Percentiles rank a stretch among this genome's conserved stretches.
Evolutionary conservation across 2,113 vertebrate species (phyloP).

Genomic region (Lethenteron camtschaticum): DNA sequence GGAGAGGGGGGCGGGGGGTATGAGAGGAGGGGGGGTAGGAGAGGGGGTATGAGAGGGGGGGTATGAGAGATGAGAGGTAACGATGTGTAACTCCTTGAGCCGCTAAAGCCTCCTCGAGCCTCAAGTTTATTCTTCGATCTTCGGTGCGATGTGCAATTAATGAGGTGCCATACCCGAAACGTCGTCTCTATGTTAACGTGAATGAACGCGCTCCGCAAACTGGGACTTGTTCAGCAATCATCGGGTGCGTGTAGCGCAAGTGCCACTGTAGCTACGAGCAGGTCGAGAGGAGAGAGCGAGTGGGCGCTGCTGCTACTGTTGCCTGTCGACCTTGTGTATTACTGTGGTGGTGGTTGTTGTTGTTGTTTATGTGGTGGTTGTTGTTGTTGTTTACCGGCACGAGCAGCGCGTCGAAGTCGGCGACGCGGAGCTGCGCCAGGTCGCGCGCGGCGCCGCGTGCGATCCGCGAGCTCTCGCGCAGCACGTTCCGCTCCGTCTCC

Average conservation of each 20-base stretch:
- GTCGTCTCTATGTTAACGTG: background rate
- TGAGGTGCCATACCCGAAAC: background rate
- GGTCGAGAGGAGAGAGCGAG: too few species aligned
- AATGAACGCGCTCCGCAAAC: background rate
- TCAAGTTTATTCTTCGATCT: background rate
- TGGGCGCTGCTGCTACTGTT: too few species aligned
- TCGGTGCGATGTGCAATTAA: background rate
- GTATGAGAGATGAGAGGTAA: background rate
- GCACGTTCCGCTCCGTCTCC: slow-evolving; percentile 24
- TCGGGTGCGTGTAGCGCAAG: too few species aligned
- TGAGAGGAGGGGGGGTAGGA: background rate
- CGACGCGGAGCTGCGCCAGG: slow-evolving; percentile 32
- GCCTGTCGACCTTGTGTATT: too few species aligned
- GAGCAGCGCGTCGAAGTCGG: slow-evolving; percentile 48
- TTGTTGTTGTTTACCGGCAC: slow-evolving; percentile 24
- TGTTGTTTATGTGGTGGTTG: too few species aligned
- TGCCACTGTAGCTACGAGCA: too few species aligned
- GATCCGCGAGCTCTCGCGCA: slow-evolving; percentile 68
- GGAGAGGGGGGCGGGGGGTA: background rate
- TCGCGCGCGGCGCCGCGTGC: slow-evolving; percentile 59
- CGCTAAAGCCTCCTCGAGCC: background rate
- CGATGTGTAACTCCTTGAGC: background rate
- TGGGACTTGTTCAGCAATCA: too few species aligned
- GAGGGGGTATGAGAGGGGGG: background rate
- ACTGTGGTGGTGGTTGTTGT: too few species aligned